Evolutionary conservation across 2,888 invertebrate species (phyloP).

Genomic region (Penaeus monodon): DNA sequence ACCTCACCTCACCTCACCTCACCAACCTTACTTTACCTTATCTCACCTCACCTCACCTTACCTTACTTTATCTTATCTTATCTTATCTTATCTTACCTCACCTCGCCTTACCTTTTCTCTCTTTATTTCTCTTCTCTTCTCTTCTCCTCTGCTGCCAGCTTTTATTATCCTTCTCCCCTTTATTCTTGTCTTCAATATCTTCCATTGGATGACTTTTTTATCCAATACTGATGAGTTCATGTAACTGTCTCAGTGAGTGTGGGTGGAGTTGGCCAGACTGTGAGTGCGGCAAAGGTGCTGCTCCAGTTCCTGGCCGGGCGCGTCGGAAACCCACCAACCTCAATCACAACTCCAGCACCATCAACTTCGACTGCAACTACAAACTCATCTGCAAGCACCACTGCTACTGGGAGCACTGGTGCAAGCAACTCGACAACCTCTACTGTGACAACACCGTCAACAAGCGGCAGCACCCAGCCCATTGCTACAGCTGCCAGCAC

Average conservation of each 20-base stretch:
- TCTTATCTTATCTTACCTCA: too few species aligned
- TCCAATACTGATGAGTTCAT: not conserved
- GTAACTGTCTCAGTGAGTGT: constrained; percentile 53
- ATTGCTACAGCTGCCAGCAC: constrained; percentile 3
- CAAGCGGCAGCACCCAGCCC: constrained; percentile 7
- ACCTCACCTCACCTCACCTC: too few species aligned
- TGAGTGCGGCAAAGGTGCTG: constrained; percentile 58
- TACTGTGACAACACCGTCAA: constrained; percentile 5
- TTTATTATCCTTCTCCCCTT: too few species aligned
- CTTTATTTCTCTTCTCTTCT: too few species aligned
- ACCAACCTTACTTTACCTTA: too few species aligned
- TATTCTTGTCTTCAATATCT: too few species aligned
- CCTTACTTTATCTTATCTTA: too few species aligned
- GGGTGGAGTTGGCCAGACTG: constrained; percentile 61
- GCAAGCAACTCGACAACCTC: constrained; percentile 30
- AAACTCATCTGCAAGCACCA: constrained; percentile 32
- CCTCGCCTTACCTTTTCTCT: too few species aligned
- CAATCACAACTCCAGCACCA: constrained; percentile 53
- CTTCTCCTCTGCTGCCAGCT: too few species aligned
- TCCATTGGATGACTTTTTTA: constrained; percentile 70
- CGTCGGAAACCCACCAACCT: constrained; percentile 57
- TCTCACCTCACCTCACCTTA: too few species aligned
- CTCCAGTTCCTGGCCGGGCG: constrained; percentile 58
- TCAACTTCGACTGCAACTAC: constrained; percentile 25
- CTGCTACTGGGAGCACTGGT: constrained; percentile 23